A percentile compares a stretch with the other conserved stretches of the same genome.
Evolutionary conservation across 2,113 vertebrate species (phyloP).

Genomic region (Chiloscyllium plagiosum): DNA sequence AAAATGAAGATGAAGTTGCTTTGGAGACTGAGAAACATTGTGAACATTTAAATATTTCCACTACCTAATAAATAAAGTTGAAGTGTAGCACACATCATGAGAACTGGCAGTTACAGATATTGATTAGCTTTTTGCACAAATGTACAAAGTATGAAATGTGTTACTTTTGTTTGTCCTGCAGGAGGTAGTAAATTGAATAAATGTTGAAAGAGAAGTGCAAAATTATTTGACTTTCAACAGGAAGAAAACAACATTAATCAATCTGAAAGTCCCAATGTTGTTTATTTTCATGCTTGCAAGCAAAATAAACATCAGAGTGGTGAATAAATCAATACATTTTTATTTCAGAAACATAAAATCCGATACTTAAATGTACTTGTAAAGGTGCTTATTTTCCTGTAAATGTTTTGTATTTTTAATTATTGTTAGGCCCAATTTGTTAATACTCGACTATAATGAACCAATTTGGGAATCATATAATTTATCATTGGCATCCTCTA

Average conservation of each 20-base stretch:
- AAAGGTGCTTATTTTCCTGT: background rate
- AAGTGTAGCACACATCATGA: background rate
- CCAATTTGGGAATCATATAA: background rate
- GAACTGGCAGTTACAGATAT: background rate
- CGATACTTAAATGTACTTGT: background rate
- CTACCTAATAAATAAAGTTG: background rate
- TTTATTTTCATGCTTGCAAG: background rate
- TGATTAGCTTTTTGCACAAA: background rate
- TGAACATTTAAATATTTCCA: background rate
- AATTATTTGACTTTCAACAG: constrained; percentile 9
- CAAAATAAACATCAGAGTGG: background rate
- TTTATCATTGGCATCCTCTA: background rate
- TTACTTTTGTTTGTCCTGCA: background rate
- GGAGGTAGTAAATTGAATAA: constrained; percentile 11
- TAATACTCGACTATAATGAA: background rate
- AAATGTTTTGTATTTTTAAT: background rate
- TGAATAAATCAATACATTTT: background rate
- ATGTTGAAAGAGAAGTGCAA: background rate
- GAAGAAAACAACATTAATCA: background rate
- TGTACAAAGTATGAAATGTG: background rate
- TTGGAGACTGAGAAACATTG: background rate
- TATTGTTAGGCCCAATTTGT: background rate
- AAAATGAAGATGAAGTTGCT: background rate
- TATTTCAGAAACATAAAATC: background rate
- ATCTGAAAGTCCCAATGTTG: background rate